Evolutionary conservation across 2,888 invertebrate genomes (phyloP).

Genomic region (Cataglyphis altisquamis): DNA sequence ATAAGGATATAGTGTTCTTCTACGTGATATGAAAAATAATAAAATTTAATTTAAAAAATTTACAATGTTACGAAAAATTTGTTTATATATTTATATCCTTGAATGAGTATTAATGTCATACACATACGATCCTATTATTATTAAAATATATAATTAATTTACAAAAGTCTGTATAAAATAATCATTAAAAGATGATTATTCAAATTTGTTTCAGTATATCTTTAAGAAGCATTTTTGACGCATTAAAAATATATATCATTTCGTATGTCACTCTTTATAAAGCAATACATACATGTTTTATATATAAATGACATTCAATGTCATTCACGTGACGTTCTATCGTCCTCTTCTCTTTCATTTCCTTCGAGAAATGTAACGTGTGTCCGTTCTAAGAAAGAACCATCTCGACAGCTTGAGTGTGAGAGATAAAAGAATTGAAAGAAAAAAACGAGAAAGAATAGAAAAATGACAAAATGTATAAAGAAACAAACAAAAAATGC

Average conservation of each 20-base stretch:
- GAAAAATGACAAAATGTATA: slow-evolving; percentile 6
- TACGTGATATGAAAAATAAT: background rate
- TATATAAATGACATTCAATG: background rate
- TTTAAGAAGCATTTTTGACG: background rate
- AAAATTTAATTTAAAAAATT: slow-evolving; percentile 4
- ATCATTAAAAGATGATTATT: background rate
- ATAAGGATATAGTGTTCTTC: background rate
- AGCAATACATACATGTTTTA: background rate
- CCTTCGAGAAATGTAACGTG: background rate
- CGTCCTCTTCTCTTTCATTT: background rate
- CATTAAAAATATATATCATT: slow-evolving; percentile 7
- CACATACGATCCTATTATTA: background rate
- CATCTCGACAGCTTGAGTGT: slow-evolving; percentile 6
- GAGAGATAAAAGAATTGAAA: background rate
- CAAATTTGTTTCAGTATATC: background rate
- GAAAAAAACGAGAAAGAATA: background rate
- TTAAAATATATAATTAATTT: background rate
- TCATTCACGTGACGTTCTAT: background rate
- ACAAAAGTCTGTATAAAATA: background rate
- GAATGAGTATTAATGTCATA: background rate
- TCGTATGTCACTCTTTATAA: background rate
- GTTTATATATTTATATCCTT: background rate
- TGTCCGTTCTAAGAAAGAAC: background rate
- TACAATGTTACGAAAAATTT: background rate
- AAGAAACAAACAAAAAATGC: slow-evolving; percentile 20